phyloP scores from a whole-genome alignment of 1,140 invertebrate genomes.

The Heliconius congener region DNA sequence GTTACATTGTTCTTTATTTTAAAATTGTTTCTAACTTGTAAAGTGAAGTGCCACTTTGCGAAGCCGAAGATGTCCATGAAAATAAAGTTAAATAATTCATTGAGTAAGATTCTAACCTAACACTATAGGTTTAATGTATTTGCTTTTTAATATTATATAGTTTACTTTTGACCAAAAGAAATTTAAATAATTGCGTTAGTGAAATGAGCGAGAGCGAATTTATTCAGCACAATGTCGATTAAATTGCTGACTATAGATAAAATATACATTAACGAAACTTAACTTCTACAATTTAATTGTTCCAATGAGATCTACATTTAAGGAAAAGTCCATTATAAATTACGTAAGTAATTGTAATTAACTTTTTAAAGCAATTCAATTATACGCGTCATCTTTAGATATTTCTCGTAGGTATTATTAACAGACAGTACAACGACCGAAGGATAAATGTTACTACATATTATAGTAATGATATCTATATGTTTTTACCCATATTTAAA shows the following conservation, averaged over 20 bases:
- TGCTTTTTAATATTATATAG: too few relatives aligned
- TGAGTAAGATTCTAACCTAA: too few relatives aligned
- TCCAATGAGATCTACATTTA: not conserved
- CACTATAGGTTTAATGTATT: too few relatives aligned
- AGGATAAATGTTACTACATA: not conserved
- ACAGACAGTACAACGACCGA: not conserved
- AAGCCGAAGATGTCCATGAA: too few relatives aligned
- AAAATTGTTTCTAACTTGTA: too few relatives aligned
- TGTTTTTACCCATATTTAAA: not conserved
- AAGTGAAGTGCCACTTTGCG: too few relatives aligned
- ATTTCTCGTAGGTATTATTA: constrained; percentile 5
- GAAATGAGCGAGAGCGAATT: too few relatives aligned
- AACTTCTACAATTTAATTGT: not conserved
- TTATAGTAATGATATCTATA: not conserved
- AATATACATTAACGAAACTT: not conserved
- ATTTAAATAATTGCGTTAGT: too few relatives aligned
- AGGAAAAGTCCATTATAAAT: not conserved
- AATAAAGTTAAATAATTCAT: too few relatives aligned
- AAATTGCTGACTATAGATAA: not conserved
- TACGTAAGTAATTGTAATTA: not conserved
- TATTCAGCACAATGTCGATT: not conserved
- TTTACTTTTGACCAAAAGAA: too few relatives aligned
- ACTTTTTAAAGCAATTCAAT: not conserved
- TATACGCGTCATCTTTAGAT: not conserved
- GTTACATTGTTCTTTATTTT: too few relatives aligned